phyloP scores from a whole-genome alignment of 1,140 invertebrate genomes.

The Temnothorax curvispinosus region DNA sequence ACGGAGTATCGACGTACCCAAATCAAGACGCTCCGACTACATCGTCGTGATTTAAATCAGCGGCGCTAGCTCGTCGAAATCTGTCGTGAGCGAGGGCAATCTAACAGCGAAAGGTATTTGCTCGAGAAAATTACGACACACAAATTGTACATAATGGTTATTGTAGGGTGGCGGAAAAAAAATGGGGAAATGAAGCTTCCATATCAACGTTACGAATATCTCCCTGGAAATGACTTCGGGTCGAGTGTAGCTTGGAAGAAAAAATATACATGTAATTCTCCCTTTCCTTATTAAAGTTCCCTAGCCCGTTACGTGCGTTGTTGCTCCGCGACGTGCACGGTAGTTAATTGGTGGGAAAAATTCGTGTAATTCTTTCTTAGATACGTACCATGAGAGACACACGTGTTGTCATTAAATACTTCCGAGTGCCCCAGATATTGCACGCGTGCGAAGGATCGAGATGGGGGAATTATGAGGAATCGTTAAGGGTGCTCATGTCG shows the following conservation, averaged over 20 bases:
- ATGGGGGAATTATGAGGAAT: conserved; percentile 16
- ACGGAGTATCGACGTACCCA: not conserved
- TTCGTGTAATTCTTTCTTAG: not conserved
- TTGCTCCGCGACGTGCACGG: not conserved
- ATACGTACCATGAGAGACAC: not conserved
- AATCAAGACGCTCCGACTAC: conserved; percentile 23
- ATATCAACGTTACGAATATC: not conserved
- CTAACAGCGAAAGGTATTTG: conserved; percentile 28
- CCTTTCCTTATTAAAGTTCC: not conserved
- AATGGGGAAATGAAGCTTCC: not conserved
- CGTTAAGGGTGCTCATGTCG: conserved; percentile 14
- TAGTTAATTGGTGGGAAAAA: not conserved
- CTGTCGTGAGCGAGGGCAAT: conserved; percentile 41
- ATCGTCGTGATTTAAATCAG: conserved; percentile 23
- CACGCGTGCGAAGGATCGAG: not conserved
- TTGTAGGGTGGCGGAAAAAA: conserved; percentile 40
- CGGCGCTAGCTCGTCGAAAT: conserved; percentile 36
- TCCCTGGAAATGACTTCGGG: not conserved
- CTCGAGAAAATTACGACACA: conserved; percentile 52
- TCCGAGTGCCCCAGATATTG: not conserved
- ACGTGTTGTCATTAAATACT: not conserved
- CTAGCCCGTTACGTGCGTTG: not conserved
- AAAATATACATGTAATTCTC: not conserved
- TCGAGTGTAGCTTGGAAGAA: not conserved
- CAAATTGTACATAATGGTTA: conserved; percentile 56